Conservation (phyloP, 2,797 vertebrate species). For the Chiloscyllium punctatum region DNA sequence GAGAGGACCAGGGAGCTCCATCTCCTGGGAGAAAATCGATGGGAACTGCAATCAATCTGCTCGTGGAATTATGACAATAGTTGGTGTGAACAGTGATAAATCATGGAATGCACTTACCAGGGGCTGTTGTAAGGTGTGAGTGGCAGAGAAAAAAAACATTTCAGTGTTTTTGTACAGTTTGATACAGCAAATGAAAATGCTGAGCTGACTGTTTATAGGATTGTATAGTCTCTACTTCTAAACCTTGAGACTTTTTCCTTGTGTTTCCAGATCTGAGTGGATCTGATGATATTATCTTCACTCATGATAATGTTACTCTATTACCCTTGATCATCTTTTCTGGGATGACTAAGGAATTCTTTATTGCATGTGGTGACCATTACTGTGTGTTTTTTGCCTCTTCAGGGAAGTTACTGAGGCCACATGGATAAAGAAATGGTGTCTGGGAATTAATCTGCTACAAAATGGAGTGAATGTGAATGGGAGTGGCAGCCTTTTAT, state of each 20-base stretch:
- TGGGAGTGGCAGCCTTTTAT: not conserved
- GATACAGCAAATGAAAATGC: not conserved
- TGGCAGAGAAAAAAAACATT: not conserved
- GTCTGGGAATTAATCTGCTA: not conserved
- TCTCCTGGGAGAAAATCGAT: not conserved
- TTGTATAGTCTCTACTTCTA: not conserved
- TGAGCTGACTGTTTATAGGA: not conserved
- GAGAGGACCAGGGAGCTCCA: not conserved
- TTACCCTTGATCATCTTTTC: not conserved
- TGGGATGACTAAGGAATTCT: not conserved
- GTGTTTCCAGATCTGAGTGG: not conserved
- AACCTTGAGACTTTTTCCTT: not conserved
- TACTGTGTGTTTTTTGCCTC: not conserved
- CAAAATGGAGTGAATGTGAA: not conserved
- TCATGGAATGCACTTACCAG: not conserved
- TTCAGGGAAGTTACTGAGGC: not conserved
- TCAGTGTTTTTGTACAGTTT: not conserved
- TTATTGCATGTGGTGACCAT: not conserved
- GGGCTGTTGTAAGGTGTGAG: not conserved
- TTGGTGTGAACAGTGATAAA: not conserved
- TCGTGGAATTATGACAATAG: not conserved
- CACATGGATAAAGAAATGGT: not conserved
- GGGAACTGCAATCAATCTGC: not conserved
- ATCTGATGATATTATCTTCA: not conserved
- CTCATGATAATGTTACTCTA: not conserved